A percentile compares a stretch with the other conserved stretches of the same genome.
Conservation (phyloP, 2,888 invertebrate species). For the Vannuccia rotundouncinata region DNA sequence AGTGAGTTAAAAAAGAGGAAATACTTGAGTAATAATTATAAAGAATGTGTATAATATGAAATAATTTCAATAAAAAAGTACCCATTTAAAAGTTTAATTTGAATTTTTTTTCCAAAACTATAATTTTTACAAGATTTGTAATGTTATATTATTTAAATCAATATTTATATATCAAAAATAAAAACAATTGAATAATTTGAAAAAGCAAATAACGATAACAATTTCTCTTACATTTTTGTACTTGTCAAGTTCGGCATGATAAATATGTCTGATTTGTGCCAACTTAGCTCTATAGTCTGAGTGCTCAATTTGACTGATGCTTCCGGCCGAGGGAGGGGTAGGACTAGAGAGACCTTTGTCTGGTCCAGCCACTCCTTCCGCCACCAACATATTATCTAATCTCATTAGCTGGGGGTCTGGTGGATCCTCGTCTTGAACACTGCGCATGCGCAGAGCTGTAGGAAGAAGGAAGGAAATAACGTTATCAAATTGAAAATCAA, state of each 20-base stretch:
- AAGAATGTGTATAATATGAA: too few species aligned
- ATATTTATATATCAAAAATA: too few species aligned
- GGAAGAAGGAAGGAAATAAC: slow-evolving; percentile 42
- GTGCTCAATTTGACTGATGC: slow-evolving; percentile 70
- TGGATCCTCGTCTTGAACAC: slow-evolving; percentile 94
- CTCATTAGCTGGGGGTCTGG: slow-evolving; percentile 97
- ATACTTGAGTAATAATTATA: too few species aligned
- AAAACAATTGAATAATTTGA: too few species aligned
- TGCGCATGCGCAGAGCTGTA: slow-evolving; percentile 80
- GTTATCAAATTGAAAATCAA: too few species aligned
- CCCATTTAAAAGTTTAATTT: too few species aligned
- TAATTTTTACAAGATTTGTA: too few species aligned
- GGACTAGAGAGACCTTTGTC: slow-evolving; percentile 49
- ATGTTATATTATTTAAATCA: too few species aligned
- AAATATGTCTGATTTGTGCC: slow-evolving; percentile 94
- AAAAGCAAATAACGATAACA: too few species aligned
- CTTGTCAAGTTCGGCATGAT: slow-evolving; percentile 97
- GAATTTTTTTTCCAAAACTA: too few species aligned
- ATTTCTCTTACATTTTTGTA: slow-evolving; percentile 74
- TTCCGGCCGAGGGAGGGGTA: background rate
- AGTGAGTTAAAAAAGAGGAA: slow-evolving; percentile 33
- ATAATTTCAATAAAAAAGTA: too few species aligned
- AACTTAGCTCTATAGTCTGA: slow-evolving; percentile 97
- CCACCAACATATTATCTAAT: slow-evolving; percentile 91
- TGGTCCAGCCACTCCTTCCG: slow-evolving; percentile 69